These are phyloP conservation scores for Aphis craccivora DNA, from an alignment of 1,140 invertebrate genomes.

Conservation along the genomic window DNA sequence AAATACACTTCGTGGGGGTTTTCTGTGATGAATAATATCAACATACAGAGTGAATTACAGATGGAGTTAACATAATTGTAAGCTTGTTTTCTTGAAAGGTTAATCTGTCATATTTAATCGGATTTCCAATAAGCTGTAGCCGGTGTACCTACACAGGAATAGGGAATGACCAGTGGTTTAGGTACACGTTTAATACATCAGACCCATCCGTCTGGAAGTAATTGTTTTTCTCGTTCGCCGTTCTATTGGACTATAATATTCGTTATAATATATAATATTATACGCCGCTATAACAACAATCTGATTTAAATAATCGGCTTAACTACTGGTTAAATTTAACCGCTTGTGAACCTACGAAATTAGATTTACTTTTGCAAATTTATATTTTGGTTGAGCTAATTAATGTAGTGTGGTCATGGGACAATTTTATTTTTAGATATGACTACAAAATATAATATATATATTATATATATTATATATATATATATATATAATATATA, in stretches of 20 bases:
- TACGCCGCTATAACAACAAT: background rate
- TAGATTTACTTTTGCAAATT: background rate
- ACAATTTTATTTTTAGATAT: background rate
- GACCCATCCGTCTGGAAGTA: background rate
- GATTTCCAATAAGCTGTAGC: conserved; percentile 33
- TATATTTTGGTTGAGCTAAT: background rate
- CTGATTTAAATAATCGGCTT: conserved; percentile 12
- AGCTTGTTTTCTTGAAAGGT: conserved; percentile 14
- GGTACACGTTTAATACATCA: background rate
- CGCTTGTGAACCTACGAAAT: background rate
- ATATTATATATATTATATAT: background rate
- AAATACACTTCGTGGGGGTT: background rate
- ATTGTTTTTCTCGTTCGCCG: conserved; percentile 23
- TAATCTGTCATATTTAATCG: conserved; percentile 43
- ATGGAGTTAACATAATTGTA: background rate
- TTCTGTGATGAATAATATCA: background rate
- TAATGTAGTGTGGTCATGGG: background rate
- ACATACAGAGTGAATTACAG: background rate
- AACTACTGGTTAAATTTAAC: background rate
- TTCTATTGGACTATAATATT: background rate
- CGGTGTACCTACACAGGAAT: background rate
- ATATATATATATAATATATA: background rate
- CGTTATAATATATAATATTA: conserved; percentile 4
- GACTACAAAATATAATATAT: too few species aligned
- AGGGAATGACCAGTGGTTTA: conserved; percentile 28